Evolutionary conservation across 2,797 vertebrate genomes (phyloP), one percentile per base, ranked within the genome.

Genomic region (Eurystomus glaucurus): DNA sequence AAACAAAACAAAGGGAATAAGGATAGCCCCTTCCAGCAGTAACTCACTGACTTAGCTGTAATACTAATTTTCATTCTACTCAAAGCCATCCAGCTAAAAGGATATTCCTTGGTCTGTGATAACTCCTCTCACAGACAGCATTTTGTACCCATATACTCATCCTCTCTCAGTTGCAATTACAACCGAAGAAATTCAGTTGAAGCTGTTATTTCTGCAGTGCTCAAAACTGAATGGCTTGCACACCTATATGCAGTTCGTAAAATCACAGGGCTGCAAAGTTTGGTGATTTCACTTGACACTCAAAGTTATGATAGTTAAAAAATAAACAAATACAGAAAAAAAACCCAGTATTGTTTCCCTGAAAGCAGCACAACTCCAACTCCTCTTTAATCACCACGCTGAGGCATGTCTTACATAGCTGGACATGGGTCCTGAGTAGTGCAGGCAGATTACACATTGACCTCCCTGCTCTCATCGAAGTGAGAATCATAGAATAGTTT

Each of bases 381-480:
- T 80, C 20, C 31, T 20, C 46, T 43, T 54, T 70, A 60, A 72
- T 17, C 28, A 69, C 50, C 50, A 52, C 0, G 2, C 25, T 54
- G 72, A 77, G 37, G 39, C n/a, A 77, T 10, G 20, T 66, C 33
- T 22, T 46, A 14, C 33, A 8, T 26, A 45, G 25, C 23, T 12
- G 51, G 39, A 48, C 13, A 12, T 2, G 4, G 52, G 23, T 25
- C 5, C 0, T 12, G 25, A 85, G 25, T 29, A 66, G 9, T 52
- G 65, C 31, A 52, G 39, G 18, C 4, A 62, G 12, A 28, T 25
- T 25, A 10, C 17, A 1, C 52, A 45, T 4, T 41, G 48, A 64
- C 37, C 22, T 60, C 60, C 29, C 18, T 21, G 51, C 16, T 37
- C 29, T 62, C 77, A 46, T 0, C 50, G 15, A 75, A 75, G 43